A percentile compares a stretch with the other conserved stretches of the same genome.
phyloP scores from a whole-genome alignment of 2,888 invertebrate genomes.

The Dryobota labecula region DNA sequence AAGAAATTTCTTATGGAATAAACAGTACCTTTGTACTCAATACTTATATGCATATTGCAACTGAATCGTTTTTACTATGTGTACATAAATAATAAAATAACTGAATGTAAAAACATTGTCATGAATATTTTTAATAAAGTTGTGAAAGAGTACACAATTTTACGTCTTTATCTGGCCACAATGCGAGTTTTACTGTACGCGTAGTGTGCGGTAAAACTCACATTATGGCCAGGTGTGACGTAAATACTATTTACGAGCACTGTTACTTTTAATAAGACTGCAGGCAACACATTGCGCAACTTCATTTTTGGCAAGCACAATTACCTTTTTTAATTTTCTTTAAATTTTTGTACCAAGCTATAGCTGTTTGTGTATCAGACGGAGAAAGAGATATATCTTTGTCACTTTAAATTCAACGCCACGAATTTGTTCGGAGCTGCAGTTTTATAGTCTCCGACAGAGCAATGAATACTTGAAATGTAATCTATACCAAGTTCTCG shows the following conservation, averaged over 20 bases:
- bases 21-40: too few relatives aligned
- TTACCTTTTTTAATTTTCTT: neutral
- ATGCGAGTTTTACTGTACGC: too few relatives aligned
- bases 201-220: too few relatives aligned
- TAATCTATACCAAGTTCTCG: constrained; percentile 54
- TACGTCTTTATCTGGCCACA: too few relatives aligned
- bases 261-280: constrained; percentile 13
- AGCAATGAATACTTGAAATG: constrained; percentile 59
- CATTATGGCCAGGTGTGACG: too few relatives aligned
- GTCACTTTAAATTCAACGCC: constrained; percentile 38
- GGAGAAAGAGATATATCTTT: constrained; percentile 39
- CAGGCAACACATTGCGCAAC: neutral
- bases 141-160: too few relatives aligned
- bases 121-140: neutral
- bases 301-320: neutral
- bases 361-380: neutral
- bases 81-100: too few relatives aligned
- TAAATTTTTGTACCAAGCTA: neutral
- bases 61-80: too few relatives aligned
- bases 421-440: constrained; percentile 41
- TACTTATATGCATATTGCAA: too few relatives aligned
- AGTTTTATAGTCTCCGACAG: constrained; percentile 44
- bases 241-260: neutral
- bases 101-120: too few relatives aligned
- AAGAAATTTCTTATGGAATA: too few relatives aligned